These are phyloP conservation scores for Chromis chromis DNA, from an alignment of 2,797 vertebrate species.

Conservation along the genomic window DNA sequence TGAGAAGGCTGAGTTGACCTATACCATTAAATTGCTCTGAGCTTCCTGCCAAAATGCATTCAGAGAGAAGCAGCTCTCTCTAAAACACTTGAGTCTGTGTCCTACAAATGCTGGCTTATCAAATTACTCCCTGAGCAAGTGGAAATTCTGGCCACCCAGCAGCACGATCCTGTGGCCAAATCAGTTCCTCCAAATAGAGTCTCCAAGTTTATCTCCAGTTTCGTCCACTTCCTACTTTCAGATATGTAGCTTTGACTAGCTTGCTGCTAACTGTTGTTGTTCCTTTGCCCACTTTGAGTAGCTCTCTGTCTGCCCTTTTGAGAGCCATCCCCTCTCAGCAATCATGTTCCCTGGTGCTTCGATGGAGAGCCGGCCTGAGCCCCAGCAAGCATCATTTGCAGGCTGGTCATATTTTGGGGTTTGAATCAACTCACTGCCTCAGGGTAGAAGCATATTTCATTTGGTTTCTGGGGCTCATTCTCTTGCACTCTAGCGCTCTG, in stretches of 20 bases:
- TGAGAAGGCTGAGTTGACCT: constrained; percentile 24
- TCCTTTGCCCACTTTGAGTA: not conserved
- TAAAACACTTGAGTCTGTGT: constrained; percentile 37
- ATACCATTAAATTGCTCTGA: constrained; percentile 9
- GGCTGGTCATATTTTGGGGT: not conserved
- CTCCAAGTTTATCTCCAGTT: not conserved
- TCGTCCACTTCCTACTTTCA: not conserved
- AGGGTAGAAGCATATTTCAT: not conserved
- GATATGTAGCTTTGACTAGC: not conserved
- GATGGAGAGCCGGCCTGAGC: not conserved
- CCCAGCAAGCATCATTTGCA: constrained; percentile 1
- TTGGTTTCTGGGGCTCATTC: not conserved
- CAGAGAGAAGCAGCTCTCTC: constrained; percentile 23
- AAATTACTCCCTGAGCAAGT: constrained; percentile 23
- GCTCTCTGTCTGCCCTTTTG: not conserved
- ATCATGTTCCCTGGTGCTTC: not conserved
- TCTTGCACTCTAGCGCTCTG: not conserved
- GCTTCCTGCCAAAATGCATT: constrained; percentile 34
- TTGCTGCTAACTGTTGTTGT: not conserved
- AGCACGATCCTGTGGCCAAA: constrained; percentile 33
- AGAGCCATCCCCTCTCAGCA: not conserved
- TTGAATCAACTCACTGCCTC: not conserved
- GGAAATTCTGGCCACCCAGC: constrained; percentile 29
- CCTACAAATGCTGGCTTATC: constrained; percentile 42
- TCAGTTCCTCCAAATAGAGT: constrained; percentile 20